These are phyloP conservation scores for Leucophenga montana DNA, from an alignment of 2,888 invertebrate genomes.

Conservation along the genomic window DNA sequence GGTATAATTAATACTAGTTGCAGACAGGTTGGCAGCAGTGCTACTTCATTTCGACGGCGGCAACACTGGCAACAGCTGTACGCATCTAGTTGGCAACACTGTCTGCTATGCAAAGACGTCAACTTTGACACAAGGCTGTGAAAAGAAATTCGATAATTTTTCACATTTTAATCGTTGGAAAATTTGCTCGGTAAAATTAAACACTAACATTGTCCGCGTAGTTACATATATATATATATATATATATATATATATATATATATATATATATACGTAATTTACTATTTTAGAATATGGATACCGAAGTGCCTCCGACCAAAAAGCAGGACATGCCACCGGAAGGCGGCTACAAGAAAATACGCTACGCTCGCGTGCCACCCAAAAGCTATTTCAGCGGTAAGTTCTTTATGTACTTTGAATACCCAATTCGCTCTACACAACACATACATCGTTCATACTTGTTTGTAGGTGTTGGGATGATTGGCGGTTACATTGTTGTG, in stretches of 20 bases:
- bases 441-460: too few species aligned
- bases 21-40: too few species aligned
- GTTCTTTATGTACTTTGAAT: constrained; percentile 38
- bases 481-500: constrained; percentile 77
- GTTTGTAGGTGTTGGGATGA: constrained; percentile 76
- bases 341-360: constrained; percentile 90
- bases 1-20: too few species aligned
- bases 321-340: constrained; percentile 94
- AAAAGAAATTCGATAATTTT: constrained; percentile 30
- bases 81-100: constrained; percentile 44
- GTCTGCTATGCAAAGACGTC: constrained; percentile 66
- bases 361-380: constrained; percentile 82
- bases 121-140: constrained; percentile 43
- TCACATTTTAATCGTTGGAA: constrained; percentile 29
- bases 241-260: too few species aligned
- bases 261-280: too few species aligned
- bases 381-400: constrained; percentile 82
- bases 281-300: constrained; percentile 47
- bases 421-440: too few species aligned
- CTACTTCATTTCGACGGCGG: too few species aligned
- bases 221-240: too few species aligned
- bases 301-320: constrained; percentile 69
- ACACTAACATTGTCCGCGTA: too few species aligned
- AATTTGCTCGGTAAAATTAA: too few species aligned
- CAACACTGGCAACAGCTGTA: too few species aligned